A percentile compares a stretch with the other conserved stretches of the same genome.
Evolutionary conservation across 1,140 invertebrate species (phyloP).

Genomic region (Nilaparvata lugens): DNA sequence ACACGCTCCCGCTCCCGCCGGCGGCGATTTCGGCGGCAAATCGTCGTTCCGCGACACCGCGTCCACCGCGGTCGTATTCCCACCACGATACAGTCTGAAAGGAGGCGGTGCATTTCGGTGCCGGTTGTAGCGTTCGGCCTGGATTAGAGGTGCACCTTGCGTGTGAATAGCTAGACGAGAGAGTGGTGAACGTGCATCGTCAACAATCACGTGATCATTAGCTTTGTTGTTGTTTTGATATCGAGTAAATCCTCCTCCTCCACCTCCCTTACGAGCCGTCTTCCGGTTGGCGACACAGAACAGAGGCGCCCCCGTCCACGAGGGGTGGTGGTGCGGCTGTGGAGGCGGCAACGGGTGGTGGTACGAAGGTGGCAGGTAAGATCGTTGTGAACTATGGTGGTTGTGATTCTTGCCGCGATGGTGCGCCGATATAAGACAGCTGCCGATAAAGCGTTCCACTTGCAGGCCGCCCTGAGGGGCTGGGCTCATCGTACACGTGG

Average conservation of each 20-base stretch:
- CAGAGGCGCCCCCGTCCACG: conserved; percentile 58
- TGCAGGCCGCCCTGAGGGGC: conserved; percentile 46
- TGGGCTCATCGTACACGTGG: conserved; percentile 43
- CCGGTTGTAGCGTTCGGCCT: conserved; percentile 17
- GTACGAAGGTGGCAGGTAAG: conserved; percentile 25
- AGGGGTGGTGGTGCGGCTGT: conserved; percentile 10
- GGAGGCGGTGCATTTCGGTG: conserved; percentile 27
- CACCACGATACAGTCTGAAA: conserved; percentile 24
- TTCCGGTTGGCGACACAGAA: conserved; percentile 44
- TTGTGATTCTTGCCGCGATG: conserved; percentile 18
- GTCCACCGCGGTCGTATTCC: conserved; percentile 29
- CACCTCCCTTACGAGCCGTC: conserved; percentile 9
- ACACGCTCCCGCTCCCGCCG: conserved; percentile 34
- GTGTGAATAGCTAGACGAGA: conserved; percentile 61
- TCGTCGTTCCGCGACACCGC: conserved; percentile 3
- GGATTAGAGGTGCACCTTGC: conserved; percentile 63
- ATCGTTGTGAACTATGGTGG: conserved; percentile 22
- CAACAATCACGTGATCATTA: too few relatives aligned
- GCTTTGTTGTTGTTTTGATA: too few relatives aligned
- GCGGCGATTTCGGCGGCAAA: conserved; percentile 4
- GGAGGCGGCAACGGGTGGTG: neutral
- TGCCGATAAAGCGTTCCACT: conserved; percentile 56
- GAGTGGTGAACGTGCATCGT: conserved; percentile 35
- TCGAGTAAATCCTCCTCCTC: too few relatives aligned
- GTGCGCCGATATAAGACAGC: conserved; percentile 42